Evolutionary conservation across 2,113 vertebrate species (phyloP).

Genomic region (Hymenochirus boettgeri): DNA sequence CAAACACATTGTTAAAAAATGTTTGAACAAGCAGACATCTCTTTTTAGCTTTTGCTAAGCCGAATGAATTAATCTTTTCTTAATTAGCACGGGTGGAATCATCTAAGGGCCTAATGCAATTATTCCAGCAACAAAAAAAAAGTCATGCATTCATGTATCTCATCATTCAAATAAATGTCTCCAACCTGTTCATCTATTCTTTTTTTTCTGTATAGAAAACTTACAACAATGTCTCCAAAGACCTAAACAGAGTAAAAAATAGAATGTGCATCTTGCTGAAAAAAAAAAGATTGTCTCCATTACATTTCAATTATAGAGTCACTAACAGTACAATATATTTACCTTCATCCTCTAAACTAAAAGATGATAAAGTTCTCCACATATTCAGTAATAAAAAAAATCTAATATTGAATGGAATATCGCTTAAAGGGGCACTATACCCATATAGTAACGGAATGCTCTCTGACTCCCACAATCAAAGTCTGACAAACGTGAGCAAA

Average conservation of each 20-base stretch:
- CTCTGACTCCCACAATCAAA: too few species aligned
- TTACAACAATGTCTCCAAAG: conserved; percentile 8
- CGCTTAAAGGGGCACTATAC: too few species aligned
- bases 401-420: too few species aligned
- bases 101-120: conserved; percentile 43
- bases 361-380: too few species aligned
- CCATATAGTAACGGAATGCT: too few species aligned
- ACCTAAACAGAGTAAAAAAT: conserved; percentile 1
- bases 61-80: conserved; percentile 42
- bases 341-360: too few species aligned
- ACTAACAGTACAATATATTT: too few species aligned
- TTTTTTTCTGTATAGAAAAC: conserved; percentile 8
- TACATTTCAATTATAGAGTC: neutral
- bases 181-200: conserved; percentile 26
- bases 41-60: conserved; percentile 32
- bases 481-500: too few species aligned
- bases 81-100: conserved; percentile 44
- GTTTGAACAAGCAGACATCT: conserved; percentile 42
- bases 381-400: too few species aligned
- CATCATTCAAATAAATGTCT: conserved; percentile 35
- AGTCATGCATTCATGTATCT: conserved; percentile 20
- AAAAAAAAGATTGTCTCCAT: neutral
- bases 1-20: neutral
- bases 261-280: neutral
- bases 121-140: conserved; percentile 38